These are phyloP conservation scores for Tauraco erythrolophus DNA, from an alignment of 2,113 vertebrate species.

Conservation along the genomic window DNA sequence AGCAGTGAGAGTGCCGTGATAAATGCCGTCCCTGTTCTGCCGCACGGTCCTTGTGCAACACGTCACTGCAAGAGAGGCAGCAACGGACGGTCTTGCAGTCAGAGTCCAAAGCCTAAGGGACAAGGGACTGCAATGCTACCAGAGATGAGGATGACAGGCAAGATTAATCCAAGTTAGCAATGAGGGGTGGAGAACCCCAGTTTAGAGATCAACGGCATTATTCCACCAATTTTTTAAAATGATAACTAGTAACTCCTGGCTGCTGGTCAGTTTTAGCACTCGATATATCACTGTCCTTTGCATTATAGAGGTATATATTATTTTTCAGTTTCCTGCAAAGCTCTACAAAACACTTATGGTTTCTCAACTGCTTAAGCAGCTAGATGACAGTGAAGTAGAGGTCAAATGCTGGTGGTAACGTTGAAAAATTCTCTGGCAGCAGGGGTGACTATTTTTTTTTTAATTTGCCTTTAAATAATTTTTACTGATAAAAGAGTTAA, in stretches of 20 bases:
- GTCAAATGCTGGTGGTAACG: neutral
- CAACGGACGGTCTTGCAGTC: accelerated
- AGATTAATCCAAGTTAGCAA: neutral
- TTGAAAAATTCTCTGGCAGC: neutral
- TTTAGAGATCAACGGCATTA: neutral
- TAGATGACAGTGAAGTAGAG: neutral
- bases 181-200: neutral
- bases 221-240: neutral
- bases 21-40: neutral
- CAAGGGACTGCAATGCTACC: neutral
- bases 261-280: neutral
- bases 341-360: neutral
- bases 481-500: neutral
- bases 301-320: neutral
- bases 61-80: neutral
- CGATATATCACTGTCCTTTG: neutral
- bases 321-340: neutral
- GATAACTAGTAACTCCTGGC: neutral
- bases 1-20: neutral
- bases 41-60: neutral
- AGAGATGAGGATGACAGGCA: neutral
- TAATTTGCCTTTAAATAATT: neutral
- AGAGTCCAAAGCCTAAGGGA: neutral
- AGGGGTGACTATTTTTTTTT: neutral
- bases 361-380: neutral